A percentile compares a stretch with the other conserved stretches of the same genome.
These are phyloP conservation scores for Hydra vulgaris DNA, from an alignment of 30 jellyfish, hydroid and myxozoan species.

Conservation along the genomic window DNA sequence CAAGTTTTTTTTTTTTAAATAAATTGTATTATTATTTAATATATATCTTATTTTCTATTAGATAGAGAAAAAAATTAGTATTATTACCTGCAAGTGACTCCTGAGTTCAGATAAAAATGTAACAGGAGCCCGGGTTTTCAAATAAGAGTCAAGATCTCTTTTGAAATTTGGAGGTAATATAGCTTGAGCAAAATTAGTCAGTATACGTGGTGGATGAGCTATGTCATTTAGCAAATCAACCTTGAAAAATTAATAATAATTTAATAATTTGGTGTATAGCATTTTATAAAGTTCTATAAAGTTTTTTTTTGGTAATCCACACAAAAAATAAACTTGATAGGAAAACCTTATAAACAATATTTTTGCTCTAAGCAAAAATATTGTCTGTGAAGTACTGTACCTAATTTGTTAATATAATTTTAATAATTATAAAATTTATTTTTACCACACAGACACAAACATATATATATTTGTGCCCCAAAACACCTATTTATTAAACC, in stretches of 20 bases:
- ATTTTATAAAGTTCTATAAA: too few relatives aligned
- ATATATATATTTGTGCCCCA: too few relatives aligned
- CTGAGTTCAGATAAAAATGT: constrained; percentile 87
- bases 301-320: too few relatives aligned
- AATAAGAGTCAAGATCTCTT: constrained; percentile 78
- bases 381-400: too few relatives aligned
- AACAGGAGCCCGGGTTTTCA: constrained; percentile 90
- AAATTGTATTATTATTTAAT: not conserved
- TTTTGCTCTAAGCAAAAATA: too few relatives aligned
- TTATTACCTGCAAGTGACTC: constrained; percentile 71
- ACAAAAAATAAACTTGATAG: too few relatives aligned
- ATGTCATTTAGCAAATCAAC: constrained; percentile 82
- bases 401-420: too few relatives aligned
- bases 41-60: not conserved
- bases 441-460: too few relatives aligned
- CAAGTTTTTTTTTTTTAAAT: not conserved
- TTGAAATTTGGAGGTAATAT: constrained; percentile 77
- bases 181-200: constrained; percentile 82
- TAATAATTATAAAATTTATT: too few relatives aligned
- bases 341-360: too few relatives aligned
- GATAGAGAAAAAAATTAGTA: not conserved
- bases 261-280: too few relatives aligned
- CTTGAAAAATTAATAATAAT: constrained; percentile 25
- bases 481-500: too few relatives aligned
- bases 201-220: constrained; percentile 88